Evolutionary conservation across 1,140 invertebrate species (phyloP).

Genomic region (Hyles vespertilio): DNA sequence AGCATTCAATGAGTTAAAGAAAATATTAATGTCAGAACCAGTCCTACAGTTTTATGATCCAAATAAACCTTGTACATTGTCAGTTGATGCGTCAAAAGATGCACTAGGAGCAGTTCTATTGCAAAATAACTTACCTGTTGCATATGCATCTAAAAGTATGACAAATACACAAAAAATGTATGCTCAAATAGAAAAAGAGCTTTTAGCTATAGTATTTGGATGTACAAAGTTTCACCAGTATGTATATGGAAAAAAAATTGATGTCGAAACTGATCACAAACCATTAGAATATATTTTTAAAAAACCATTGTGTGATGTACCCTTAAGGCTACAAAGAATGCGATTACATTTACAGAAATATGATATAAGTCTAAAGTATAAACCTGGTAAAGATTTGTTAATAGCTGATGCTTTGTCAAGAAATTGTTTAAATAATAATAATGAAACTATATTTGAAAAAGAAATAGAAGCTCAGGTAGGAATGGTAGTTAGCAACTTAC

Average conservation of each 20-base stretch:
- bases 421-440: too few relatives aligned
- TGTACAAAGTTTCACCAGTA: conserved; percentile 21
- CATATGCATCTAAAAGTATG: conserved; percentile 10
- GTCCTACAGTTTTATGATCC: not conserved
- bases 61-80: not conserved
- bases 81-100: conserved; percentile 8
- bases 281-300: conserved; percentile 14
- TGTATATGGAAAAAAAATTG: conserved; percentile 16
- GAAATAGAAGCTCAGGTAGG: too few relatives aligned
- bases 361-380: conserved; percentile 11
- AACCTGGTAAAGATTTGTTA: conserved; percentile 16
- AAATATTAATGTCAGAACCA: not conserved
- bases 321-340: conserved; percentile 16
- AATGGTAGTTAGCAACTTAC: too few relatives aligned
- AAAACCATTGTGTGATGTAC: conserved; percentile 14
- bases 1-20: not conserved
- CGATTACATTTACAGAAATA: conserved; percentile 13
- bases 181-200: conserved; percentile 17
- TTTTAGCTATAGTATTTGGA: conserved; percentile 13
- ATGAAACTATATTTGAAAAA: too few relatives aligned
- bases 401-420: not conserved
- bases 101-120: conserved; percentile 12
- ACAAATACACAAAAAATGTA: conserved; percentile 9
- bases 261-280: conserved; percentile 20
- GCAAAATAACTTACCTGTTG: conserved; percentile 12